phyloP scores from a whole-genome alignment of 2,113 vertebrate species.

The Cathartes aura region DNA sequence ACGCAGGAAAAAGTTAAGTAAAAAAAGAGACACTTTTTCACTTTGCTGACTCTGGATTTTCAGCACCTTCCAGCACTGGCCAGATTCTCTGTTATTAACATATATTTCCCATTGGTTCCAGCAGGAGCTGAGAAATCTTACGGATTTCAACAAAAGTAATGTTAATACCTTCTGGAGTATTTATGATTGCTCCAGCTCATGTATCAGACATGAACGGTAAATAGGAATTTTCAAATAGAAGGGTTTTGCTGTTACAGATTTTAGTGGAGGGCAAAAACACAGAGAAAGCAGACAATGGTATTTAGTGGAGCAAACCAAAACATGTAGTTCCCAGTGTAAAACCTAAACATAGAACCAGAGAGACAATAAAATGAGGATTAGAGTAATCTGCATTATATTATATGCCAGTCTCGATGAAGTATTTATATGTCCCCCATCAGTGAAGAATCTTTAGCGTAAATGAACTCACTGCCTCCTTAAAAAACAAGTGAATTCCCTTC shows the following conservation, averaged over 20 bases:
- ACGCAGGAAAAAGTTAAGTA: neutral
- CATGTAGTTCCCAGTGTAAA: neutral
- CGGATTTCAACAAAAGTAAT: neutral
- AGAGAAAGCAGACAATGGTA: neutral
- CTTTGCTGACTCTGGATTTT: neutral
- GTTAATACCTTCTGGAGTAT: neutral
- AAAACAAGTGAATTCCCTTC: neutral
- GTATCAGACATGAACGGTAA: neutral
- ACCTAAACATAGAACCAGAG: neutral
- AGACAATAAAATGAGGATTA: neutral
- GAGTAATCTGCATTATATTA: neutral
- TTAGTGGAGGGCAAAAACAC: neutral
- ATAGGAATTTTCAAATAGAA: neutral
- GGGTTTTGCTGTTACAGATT: neutral
- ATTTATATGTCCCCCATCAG: neutral
- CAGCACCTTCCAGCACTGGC: neutral
- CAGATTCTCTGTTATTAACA: neutral
- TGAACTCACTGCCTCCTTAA: neutral
- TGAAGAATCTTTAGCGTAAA: neutral
- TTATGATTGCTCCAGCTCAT: neutral
- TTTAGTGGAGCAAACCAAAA: neutral
- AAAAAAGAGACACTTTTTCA: accelerated
- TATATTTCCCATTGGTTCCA: neutral
- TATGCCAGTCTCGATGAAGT: neutral
- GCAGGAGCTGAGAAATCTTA: neutral